Conservation (phyloP, 2,113 vertebrate genomes). For the Empidonax alnorum region DNA sequence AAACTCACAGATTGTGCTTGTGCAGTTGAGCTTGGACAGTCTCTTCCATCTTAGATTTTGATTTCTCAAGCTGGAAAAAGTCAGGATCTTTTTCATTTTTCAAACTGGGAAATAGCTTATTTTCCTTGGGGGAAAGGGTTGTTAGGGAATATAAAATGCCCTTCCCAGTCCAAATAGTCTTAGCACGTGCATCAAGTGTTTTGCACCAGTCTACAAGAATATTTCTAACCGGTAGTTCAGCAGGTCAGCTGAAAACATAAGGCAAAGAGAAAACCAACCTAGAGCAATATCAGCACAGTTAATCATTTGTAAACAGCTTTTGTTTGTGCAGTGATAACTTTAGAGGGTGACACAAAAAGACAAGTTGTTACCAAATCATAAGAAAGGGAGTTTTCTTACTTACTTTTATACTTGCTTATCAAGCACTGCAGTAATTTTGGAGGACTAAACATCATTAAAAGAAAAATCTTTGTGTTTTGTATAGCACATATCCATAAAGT, state of each 20-base stretch:
- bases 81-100: neutral
- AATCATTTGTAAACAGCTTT: conserved; percentile 15
- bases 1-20: neutral
- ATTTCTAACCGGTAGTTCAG: neutral
- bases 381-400: neutral
- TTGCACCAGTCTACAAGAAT: neutral
- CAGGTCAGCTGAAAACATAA: neutral
- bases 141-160: neutral
- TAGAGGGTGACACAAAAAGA: neutral
- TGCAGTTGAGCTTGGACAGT: neutral
- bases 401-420: neutral
- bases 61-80: neutral
- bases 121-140: neutral
- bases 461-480: neutral
- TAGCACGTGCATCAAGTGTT: neutral
- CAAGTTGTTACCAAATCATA: neutral
- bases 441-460: neutral
- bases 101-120: neutral
- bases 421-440: neutral
- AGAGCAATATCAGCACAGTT: neutral
- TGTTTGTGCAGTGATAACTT: neutral
- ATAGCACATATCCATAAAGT: neutral
- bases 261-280: neutral
- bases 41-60: neutral
- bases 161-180: neutral